Evolutionary conservation across 2,113 vertebrate genomes (phyloP), one percentile per base, ranked within the genome.

Genomic region (Notechis scutatus): DNA sequence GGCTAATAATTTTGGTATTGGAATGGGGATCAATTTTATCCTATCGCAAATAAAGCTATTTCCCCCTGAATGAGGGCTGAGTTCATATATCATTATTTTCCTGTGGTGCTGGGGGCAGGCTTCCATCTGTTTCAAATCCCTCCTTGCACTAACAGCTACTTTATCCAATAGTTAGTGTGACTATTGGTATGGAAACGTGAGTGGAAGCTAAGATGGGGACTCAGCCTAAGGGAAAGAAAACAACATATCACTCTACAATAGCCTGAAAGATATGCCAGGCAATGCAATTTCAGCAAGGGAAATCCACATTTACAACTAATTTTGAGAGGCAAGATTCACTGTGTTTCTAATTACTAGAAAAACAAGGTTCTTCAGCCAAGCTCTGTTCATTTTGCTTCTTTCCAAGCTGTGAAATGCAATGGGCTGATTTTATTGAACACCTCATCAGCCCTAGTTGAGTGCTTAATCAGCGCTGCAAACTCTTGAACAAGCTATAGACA

Each of bases 271-370:
- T 87, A 88, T 94, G 74, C 64, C 0, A 0, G 93, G 85, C 87
- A 90, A 94, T 89, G 94, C 92, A 94, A 93, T 61, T 94, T 87
- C 1, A 0, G 93, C 92, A 90, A 95, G 94, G 86, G 64, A 90
- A 93, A 95, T 26, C 45, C 42, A 87, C 85, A 54, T 94, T 96
- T 90, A 89, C 96, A 92, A 91, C 59, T 95, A 94, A 93, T 95
- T 94, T 95, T 96, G 96, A 95, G 95, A 95, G 94, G 92, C 96
- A 93, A 74, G 54, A 45, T 92, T 93, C 0, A 0, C 88, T 93
- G 45, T 95, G 94, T 96, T 95, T 95, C 90, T 91, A 93, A 0
- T 96, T 95, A 94, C 91, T 90, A 92, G 94, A 92, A 95, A 96
- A 95, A 95, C 57, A 92, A 95, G 93, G 89, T 94, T 93, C 69